A percentile compares a stretch with the other conserved stretches of the same genome.
Conservation (phyloP, 1,140 invertebrate species). For the Aplysia californica region DNA sequence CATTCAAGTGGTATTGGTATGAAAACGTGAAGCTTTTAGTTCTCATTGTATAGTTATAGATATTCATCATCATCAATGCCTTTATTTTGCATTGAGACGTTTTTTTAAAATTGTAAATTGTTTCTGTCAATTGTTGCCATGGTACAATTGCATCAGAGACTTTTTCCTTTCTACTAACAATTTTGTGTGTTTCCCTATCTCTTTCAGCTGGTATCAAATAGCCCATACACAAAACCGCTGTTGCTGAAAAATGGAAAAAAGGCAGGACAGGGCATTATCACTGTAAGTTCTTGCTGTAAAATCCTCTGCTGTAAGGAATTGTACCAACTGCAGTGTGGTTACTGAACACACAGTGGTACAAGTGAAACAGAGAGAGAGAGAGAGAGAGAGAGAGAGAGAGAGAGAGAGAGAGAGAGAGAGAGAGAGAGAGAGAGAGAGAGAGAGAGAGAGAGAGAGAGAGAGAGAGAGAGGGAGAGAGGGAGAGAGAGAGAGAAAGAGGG, state of each 20-base stretch:
- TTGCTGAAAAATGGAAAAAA: slow-evolving; percentile 46
- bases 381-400: too few species aligned
- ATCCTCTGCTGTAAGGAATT: too few species aligned
- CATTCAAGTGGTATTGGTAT: too few species aligned
- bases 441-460: too few species aligned
- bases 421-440: too few species aligned
- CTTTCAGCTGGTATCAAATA: slow-evolving; percentile 59
- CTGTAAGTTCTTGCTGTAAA: slow-evolving; percentile 52
- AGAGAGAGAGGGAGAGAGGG: too few species aligned
- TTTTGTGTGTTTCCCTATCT: neutral
- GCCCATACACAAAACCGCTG: slow-evolving; percentile 53
- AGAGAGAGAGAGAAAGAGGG: too few species aligned
- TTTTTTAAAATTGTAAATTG: neutral
- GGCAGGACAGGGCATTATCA: slow-evolving; percentile 55
- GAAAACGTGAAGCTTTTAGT: too few species aligned
- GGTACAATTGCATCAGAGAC: neutral
- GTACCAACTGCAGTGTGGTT: neutral
- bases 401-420: too few species aligned
- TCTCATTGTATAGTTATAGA: neutral
- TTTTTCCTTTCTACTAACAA: neutral
- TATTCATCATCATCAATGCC: neutral
- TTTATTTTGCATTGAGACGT: neutral
- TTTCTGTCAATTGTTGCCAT: neutral
- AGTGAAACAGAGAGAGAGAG: neutral
- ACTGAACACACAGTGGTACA: too few species aligned